A percentile compares a stretch with the other conserved stretches of the same genome.
Conservation (phyloP, 2,888 invertebrate species). For the Tetropium fuscum region DNA sequence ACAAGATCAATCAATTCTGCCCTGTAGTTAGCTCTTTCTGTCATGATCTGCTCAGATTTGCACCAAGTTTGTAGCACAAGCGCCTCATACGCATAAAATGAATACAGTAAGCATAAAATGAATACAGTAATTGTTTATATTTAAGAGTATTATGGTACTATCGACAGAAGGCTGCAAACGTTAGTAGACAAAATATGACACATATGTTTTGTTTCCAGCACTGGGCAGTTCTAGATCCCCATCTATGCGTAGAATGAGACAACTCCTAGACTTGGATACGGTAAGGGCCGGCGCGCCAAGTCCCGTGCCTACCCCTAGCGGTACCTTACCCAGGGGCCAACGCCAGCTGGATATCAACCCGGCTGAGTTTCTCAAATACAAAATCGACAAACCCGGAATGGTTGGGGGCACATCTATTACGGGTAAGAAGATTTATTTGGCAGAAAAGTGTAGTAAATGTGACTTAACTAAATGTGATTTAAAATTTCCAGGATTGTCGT, state of each 20-base stretch:
- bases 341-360: conserved; percentile 89
- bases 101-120: no score
- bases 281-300: conserved; percentile 71
- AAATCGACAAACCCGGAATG: conserved; percentile 81
- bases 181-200: not conserved
- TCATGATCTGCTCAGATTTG: no score
- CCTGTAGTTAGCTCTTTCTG: no score
- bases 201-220: conserved; percentile 54
- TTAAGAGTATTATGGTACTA: no score
- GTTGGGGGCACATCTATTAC: conserved; percentile 61
- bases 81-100: no score
- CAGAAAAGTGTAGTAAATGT: not conserved
- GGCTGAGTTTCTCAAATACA: conserved; percentile 93
- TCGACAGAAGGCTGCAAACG: not conserved
- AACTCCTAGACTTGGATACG: conserved; percentile 79
- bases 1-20: no score
- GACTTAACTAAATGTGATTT: not conserved
- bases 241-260: conserved; percentile 84
- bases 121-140: no score
- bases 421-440: conserved; percentile 23
- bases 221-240: conserved; percentile 72
- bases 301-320: conserved; percentile 82
- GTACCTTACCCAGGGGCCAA: conserved; percentile 79
- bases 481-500: conserved; percentile 62
- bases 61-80: no score